These are phyloP conservation scores for Plutella xylostella DNA, from an alignment of 2,888 invertebrate species.

Conservation along the genomic window DNA sequence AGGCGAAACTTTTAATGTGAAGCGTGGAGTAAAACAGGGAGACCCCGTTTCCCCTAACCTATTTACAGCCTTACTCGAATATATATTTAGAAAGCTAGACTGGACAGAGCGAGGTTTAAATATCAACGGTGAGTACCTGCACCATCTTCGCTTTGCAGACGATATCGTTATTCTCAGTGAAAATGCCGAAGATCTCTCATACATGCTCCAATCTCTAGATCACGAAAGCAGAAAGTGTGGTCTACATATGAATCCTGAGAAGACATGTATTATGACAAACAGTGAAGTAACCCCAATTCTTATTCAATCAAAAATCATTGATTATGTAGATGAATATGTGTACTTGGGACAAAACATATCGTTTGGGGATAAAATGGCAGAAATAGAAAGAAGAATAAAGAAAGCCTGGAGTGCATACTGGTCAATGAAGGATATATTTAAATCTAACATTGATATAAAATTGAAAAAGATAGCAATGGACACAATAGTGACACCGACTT, in stretches of 20 bases:
- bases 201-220: not conserved
- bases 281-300: not conserved
- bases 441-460: not conserved
- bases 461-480: constrained; percentile 1
- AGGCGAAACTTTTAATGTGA: constrained; percentile 8
- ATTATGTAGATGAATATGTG: not conserved
- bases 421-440: constrained; percentile 2
- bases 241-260: not conserved
- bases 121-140: not conserved
- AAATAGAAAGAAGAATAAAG: not conserved
- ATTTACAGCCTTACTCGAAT: constrained; percentile 10
- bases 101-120: constrained; percentile 2
- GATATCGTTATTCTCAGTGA: not conserved
- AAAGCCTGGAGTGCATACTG: not conserved
- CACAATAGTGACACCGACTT: not conserved
- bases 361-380: not conserved
- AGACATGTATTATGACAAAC: not conserved
- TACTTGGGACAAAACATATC: not conserved
- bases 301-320: not conserved
- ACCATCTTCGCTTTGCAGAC: not conserved
- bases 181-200: not conserved
- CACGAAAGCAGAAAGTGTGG: not conserved
- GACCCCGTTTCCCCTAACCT: constrained; percentile 10
- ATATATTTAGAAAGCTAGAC: constrained; percentile 1
- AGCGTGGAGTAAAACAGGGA: constrained; percentile 8